Conservation (phyloP, 2,113 vertebrate genomes). For the Arenaria interpres region DNA sequence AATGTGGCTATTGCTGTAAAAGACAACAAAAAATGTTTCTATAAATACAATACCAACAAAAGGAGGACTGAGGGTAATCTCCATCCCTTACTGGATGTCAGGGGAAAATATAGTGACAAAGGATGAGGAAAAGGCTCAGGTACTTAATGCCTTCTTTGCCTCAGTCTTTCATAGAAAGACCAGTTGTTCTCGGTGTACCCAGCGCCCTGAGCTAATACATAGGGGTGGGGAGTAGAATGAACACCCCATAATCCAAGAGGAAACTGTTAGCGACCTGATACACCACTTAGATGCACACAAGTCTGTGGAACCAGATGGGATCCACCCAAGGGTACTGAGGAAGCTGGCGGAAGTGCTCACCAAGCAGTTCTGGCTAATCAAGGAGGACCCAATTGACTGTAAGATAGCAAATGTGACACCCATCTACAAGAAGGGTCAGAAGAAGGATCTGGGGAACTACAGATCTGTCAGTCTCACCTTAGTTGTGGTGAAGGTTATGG, state of each 20-base stretch:
- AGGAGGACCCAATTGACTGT: background rate
- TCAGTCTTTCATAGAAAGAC: background rate
- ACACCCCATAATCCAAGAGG: background rate
- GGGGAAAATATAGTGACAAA: background rate
- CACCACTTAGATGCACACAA: background rate
- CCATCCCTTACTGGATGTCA: background rate
- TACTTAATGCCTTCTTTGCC: background rate
- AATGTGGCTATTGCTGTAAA: background rate
- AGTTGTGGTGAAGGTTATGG: background rate
- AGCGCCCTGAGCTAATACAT: background rate
- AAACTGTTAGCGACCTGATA: background rate
- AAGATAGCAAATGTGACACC: background rate
- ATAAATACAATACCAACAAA: background rate
- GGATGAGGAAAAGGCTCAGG: background rate
- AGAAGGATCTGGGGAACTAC: background rate
- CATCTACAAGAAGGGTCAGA: background rate
- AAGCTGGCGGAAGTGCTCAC: background rate
- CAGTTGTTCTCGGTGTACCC: background rate
- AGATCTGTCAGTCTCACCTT: background rate
- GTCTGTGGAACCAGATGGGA: background rate
- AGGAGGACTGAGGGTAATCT: background rate
- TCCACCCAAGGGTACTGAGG: background rate
- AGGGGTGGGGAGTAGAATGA: background rate
- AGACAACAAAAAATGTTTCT: background rate
- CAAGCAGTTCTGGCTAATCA: background rate